Base-by-base conservation (phyloP, 1,140 invertebrate species). In the Pseudomyrmex concolor region DNA sequence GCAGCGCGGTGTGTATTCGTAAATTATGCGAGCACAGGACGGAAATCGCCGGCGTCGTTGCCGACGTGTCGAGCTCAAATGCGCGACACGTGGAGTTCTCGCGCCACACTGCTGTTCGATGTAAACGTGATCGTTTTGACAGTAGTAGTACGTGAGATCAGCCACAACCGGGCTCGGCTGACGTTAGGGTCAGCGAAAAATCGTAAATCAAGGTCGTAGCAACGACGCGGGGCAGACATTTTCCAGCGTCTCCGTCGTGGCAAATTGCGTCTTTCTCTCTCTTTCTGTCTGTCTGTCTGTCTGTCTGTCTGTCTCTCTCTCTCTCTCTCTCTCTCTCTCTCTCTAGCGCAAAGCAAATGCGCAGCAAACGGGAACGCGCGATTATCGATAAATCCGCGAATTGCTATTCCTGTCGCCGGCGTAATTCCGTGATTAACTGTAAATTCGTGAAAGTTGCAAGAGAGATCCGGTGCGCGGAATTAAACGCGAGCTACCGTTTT, bases 171-270 rank as follows among this genome's bases (percentile, higher is more conserved):
- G 13, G 34, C 50, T 48, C 51, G 72, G 62, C 17, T 77, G 81
- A 84, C 81, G 81, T 71, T 83, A 76, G 73, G 84, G 81, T 85
- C 84, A 85, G 66, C 84, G 55, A 85, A 83, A 85, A 72, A 85
- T 83, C 82, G 73, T 85, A 83, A 85, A 85, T 85, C 84, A 85
- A 85, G 84, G 84, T 84, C 84, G 55, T 7, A 66, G 55, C 60
- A 57, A 48, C 84, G 72, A 45, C 54, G 70, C 68, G 73, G 57
- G 45, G 70, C 45, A 74, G 45, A 66, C 62, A 67, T 77, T 84
- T 84, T 78, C 74, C 25, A 67, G 25, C 17, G 57, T 78, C 59
- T 66, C 73, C 60, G 13, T 50, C 45, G 43, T 54, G 59, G 59
- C 67, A 66, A 82, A 62, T 72, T 66, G 70, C 50, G 70, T 34